Percentiles rank a stretch among this genome's conserved stretches.
Evolutionary conservation across 2,888 invertebrate genomes (phyloP).

Genomic region (Chironomus tentans): DNA sequence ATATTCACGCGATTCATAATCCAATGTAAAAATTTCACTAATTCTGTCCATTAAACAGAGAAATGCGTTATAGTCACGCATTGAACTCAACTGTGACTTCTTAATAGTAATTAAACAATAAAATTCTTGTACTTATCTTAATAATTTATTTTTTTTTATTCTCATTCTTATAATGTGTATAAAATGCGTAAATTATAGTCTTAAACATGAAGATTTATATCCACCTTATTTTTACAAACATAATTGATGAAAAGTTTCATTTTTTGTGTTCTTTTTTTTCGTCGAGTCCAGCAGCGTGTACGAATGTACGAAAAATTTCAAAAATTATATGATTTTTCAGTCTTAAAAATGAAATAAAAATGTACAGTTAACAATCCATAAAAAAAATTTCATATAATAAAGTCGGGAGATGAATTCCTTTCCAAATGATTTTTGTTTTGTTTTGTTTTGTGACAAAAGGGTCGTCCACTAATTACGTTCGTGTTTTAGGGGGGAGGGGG

Average conservation of each 20-base stretch:
- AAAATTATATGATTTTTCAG: background rate
- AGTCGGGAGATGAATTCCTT: too few species aligned
- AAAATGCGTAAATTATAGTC: background rate
- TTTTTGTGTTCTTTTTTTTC: background rate
- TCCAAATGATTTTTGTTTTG: background rate
- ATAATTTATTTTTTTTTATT: too few species aligned
- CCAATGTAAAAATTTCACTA: background rate
- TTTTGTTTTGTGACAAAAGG: too few species aligned
- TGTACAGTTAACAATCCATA: background rate
- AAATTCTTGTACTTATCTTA: too few species aligned
- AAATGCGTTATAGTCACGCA: background rate
- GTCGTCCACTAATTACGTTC: too few species aligned
- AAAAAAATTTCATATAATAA: too few species aligned
- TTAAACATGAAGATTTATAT: background rate
- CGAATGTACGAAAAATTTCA: background rate
- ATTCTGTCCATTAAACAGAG: background rate
- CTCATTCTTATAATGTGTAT: background rate
- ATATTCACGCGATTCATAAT: too few species aligned
- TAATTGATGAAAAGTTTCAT: background rate
- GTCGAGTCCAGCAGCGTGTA: background rate
- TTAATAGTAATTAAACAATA: too few species aligned
- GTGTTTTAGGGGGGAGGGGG: too few species aligned
- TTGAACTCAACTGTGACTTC: too few species aligned
- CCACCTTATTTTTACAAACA: background rate
- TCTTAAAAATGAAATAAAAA: background rate